Evolutionary conservation across 2,888 invertebrate genomes (phyloP).

Genomic region (Mythimna ferrago): DNA sequence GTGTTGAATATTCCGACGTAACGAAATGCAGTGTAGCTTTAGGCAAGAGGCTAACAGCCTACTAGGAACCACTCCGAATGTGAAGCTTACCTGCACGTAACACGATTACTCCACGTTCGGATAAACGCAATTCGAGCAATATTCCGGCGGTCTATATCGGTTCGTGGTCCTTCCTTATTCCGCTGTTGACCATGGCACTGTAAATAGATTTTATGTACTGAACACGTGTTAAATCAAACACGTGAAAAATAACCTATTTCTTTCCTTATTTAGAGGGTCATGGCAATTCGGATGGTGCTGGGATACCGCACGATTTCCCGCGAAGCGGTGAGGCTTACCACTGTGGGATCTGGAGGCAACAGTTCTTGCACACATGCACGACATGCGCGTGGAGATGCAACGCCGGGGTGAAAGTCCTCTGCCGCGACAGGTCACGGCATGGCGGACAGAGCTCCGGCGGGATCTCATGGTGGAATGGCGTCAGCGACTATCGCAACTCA

Average conservation of each 20-base stretch:
- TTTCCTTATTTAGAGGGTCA: not conserved
- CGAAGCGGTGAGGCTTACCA: too few species aligned
- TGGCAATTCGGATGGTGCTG: too few species aligned
- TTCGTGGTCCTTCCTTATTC: conserved; percentile 9
- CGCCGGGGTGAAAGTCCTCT: too few species aligned
- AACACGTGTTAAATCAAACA: not conserved
- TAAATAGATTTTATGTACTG: conserved; percentile 9
- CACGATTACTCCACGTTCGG: conserved; percentile 37
- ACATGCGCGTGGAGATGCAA: too few species aligned
- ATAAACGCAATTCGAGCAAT: conserved; percentile 25
- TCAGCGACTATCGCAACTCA: too few species aligned
- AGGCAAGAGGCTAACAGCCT: conserved; percentile 37
- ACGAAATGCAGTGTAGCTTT: conserved; percentile 35
- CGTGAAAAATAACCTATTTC: not conserved
- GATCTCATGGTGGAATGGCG: too few species aligned
- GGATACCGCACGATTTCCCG: too few species aligned
- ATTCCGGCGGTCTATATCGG: conserved; percentile 19
- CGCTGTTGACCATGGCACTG: conserved; percentile 3
- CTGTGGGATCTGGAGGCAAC: too few species aligned
- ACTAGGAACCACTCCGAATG: conserved; percentile 26
- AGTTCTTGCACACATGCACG: too few species aligned
- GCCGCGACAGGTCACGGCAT: too few species aligned
- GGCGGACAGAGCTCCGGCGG: too few species aligned
- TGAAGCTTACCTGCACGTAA: conserved; percentile 43
- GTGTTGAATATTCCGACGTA: conserved; percentile 31